Conservation (phyloP, 2,797 vertebrate genomes). For the Schizopygopsis malacanthus region DNA sequence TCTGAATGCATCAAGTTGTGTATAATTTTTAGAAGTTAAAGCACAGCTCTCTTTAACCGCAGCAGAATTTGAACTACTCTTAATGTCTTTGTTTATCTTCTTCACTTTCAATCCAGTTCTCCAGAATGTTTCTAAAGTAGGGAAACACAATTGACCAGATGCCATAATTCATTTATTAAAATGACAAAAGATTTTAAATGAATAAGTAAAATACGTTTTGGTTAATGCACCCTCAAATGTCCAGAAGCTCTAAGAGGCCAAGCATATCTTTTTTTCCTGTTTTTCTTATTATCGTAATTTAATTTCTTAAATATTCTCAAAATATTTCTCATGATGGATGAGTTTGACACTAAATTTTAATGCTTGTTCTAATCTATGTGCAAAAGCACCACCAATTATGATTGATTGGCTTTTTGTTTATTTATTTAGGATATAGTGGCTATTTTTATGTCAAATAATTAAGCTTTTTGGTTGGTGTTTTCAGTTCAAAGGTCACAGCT, state of each 20-base stretch:
- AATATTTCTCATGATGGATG: not conserved
- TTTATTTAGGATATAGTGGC: not conserved
- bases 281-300: not conserved
- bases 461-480: slow-evolving; percentile 24
- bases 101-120: not conserved
- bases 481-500: not conserved
- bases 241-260: not conserved
- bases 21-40: not conserved
- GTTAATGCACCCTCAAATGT: not conserved
- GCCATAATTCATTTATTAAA: not conserved
- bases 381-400: not conserved
- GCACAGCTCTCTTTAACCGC: not conserved
- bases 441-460: not conserved
- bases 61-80: not conserved
- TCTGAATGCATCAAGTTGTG: not conserved
- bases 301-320: not conserved
- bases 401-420: not conserved
- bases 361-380: not conserved
- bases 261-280: not conserved
- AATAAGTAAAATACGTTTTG: too few relatives aligned
- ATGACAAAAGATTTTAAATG: too few relatives aligned
- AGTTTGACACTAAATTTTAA: not conserved
- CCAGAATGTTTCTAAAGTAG: not conserved
- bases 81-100: not conserved
- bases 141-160: not conserved